Conservation (phyloP, 2,113 vertebrate genomes). For the Halichoerus grypus region DNA sequence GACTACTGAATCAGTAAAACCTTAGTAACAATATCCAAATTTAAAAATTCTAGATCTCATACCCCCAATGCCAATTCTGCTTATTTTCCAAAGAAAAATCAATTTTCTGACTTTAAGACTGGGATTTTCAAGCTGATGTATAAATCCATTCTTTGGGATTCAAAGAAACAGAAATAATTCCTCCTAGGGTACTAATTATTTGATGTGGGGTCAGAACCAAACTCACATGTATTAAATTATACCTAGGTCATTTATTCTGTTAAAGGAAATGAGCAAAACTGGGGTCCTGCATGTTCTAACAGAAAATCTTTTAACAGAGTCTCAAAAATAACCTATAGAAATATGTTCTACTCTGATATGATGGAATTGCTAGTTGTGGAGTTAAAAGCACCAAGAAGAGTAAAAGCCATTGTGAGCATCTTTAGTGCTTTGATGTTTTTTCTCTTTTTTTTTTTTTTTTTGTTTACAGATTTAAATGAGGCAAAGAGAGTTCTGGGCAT, state of each 20-base stretch:
- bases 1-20: background rate
- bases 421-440: background rate
- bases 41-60: background rate
- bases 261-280: background rate
- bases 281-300: background rate
- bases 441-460: background rate
- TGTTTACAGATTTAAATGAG: background rate
- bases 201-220: background rate
- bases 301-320: background rate
- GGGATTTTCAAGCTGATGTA: background rate
- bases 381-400: background rate
- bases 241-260: background rate
- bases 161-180: background rate
- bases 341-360: background rate
- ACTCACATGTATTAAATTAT: background rate
- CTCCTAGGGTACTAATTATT: background rate
- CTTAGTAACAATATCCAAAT: background rate
- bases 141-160: background rate
- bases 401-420: background rate
- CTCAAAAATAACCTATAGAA: background rate
- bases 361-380: background rate
- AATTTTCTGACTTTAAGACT: background rate
- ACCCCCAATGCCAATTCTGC: background rate
- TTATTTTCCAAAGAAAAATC: constrained; percentile 32
- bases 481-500: background rate